Evolutionary conservation across 2,797 vertebrate genomes (phyloP).

Genomic region (Microctenopoma lineatum): DNA sequence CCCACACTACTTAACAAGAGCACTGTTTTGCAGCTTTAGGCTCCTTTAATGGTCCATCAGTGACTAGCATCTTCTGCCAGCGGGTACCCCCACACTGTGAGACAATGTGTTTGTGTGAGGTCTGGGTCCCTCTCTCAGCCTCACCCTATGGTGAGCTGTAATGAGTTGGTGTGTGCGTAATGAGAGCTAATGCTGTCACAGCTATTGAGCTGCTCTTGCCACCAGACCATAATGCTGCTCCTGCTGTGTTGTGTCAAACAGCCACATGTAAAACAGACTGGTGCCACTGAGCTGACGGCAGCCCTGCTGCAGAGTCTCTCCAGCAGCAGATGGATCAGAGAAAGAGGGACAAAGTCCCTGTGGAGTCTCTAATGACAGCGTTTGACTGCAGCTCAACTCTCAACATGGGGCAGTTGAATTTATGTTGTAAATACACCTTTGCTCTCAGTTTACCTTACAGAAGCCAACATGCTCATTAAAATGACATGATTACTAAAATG

Average conservation of each 20-base stretch:
- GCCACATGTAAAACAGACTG: slow-evolving; percentile 66
- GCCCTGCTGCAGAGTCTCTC: slow-evolving; percentile 43
- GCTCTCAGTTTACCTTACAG: slow-evolving; percentile 30
- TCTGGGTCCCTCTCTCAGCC: slow-evolving; percentile 55
- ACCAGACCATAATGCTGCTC: slow-evolving; percentile 56
- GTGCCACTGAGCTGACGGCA: slow-evolving; percentile 55
- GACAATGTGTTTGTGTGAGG: slow-evolving; percentile 37
- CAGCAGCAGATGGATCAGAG: slow-evolving; percentile 71
- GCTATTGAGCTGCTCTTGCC: slow-evolving; percentile 57
- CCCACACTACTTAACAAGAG: slow-evolving; percentile 47
- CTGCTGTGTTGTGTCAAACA: slow-evolving; percentile 65
- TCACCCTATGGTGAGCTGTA: slow-evolving; percentile 72
- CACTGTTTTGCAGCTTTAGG: slow-evolving; percentile 46
- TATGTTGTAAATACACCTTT: slow-evolving; percentile 62
- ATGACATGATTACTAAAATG: too few relatives aligned
- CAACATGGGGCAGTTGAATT: slow-evolving; percentile 35
- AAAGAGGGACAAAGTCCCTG: slow-evolving; percentile 55
- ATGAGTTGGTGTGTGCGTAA: slow-evolving; percentile 66
- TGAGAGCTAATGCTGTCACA: slow-evolving; percentile 59
- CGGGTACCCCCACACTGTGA: slow-evolving; percentile 43
- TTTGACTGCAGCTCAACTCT: slow-evolving; percentile 41
- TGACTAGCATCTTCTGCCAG: slow-evolving; percentile 36
- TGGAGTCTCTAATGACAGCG: slow-evolving; percentile 55
- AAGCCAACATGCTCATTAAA: too few relatives aligned
- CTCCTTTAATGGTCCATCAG: slow-evolving; percentile 63